Evolutionary conservation across 2,797 vertebrate species (phyloP), one percentile per base, ranked within the genome.

Genomic region (Lagodon rhomboides): DNA sequence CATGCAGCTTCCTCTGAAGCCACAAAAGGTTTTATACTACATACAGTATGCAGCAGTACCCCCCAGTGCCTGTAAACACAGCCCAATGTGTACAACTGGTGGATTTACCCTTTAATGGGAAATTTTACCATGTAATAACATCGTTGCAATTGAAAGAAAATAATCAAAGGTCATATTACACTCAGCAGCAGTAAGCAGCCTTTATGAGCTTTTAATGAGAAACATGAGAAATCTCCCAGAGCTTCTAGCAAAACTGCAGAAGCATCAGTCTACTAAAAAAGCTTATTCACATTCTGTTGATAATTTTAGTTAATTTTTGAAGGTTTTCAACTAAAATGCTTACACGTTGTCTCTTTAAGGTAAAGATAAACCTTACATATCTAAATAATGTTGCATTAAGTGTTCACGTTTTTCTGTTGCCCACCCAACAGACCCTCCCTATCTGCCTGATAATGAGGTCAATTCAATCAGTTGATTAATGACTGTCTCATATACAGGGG

Each of bases 161-260:
- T 25, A 25, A 10, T 12, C 13, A 17, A 20, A 25, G 12, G n/a
- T 68, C 44, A 59, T 12, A 27, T 59, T 54, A 49, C 1, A 0
- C 15, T 30, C 50, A 54, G 30, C 38, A 12, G n/a, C 12, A 27
- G 25, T 51, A 68, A 65, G 44, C 22, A 62, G 44, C 20, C n/a
- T 64, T 50, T 68, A 27, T 67, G 12, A 58, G 68, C 55, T 58
- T 68, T 82, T 49, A 71, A 73, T 54, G 13, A 51, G 61, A 41
- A 66, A 46, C 50, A 44, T 49, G 43, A 18, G 18, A 47, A 38
- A 66, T 69, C 54, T 41, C 9, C 23, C 47, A 41, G 50, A 62
- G 56, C 68, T 62, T 63, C 55, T 15, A n/a, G 12, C 27, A 46
- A 68, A 66, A 25, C 34, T 44, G 9, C 55, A 71, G 13, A 22